Evolutionary conservation across 2,888 invertebrate species (phyloP).

Genomic region (Dioctria linearis): DNA sequence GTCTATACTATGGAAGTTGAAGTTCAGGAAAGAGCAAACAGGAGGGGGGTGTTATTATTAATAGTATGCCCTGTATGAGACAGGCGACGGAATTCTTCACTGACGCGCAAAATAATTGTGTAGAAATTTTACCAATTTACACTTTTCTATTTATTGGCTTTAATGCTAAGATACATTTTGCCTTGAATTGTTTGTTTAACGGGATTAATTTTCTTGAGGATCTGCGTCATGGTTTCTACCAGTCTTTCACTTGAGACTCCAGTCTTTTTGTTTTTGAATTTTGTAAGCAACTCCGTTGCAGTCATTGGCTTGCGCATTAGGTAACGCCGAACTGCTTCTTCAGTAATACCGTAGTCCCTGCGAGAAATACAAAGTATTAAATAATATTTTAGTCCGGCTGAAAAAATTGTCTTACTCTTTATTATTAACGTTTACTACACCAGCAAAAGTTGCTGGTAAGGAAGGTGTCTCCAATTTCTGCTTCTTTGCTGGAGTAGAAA

Average conservation of each 20-base stretch:
- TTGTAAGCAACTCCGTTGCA: conserved; percentile 93
- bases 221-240: conserved; percentile 94
- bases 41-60: too few species aligned
- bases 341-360: conserved; percentile 92
- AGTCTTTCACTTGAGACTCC: conserved; percentile 92
- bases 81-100: too few species aligned
- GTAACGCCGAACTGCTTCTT: conserved; percentile 95
- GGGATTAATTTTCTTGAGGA: conserved; percentile 95
- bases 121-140: too few species aligned
- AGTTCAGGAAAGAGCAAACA: too few species aligned
- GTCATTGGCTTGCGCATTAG: conserved; percentile 98
- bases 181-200: conserved; percentile 92
- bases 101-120: too few species aligned
- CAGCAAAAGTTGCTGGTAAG: conserved; percentile 69
- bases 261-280: conserved; percentile 95
- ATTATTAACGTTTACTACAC: conserved; percentile 67
- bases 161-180: conserved; percentile 94
- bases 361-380: not conserved
- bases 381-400: not conserved
- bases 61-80: too few species aligned
- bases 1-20: too few species aligned
- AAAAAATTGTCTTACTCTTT: conserved; percentile 64
- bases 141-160: conserved; percentile 69
- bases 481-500: conserved; percentile 69
- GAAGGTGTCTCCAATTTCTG: conserved; percentile 67